Conservation (phyloP, 1,140 invertebrate species). For the Pseudomyrmex cubaensis region DNA sequence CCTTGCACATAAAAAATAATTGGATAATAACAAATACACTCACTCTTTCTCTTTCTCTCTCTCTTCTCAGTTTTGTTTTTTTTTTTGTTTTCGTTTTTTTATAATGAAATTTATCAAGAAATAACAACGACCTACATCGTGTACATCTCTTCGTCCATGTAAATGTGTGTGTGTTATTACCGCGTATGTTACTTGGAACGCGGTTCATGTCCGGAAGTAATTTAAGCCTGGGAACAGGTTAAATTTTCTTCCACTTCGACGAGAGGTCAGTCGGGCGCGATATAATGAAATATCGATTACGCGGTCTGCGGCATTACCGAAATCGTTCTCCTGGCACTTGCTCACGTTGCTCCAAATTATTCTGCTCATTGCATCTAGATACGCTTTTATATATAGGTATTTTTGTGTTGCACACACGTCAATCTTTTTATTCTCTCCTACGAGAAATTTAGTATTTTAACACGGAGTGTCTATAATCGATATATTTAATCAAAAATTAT, state of each 20-base stretch:
- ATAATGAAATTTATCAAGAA: constrained; percentile 1
- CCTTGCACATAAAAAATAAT: background rate
- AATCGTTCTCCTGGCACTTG: constrained; percentile 56
- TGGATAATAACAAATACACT: background rate
- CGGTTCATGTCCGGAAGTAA: constrained; percentile 57
- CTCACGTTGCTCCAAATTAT: constrained; percentile 54
- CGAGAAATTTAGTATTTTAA: constrained; percentile 24
- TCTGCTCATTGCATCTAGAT: constrained; percentile 22
- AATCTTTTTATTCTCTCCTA: background rate
- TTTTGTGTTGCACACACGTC: background rate
- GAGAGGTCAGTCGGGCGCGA: constrained; percentile 57
- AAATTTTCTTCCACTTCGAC: constrained; percentile 62
- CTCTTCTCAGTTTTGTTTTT: background rate
- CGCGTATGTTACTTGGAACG: constrained; percentile 36
- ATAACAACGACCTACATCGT: constrained; percentile 14
- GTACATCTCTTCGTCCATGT: constrained; percentile 28
- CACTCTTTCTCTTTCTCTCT: too few relatives aligned
- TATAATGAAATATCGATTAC: constrained; percentile 63
- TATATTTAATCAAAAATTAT: too few relatives aligned
- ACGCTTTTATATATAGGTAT: background rate
- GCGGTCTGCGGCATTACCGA: constrained; percentile 57
- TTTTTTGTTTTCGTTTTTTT: background rate
- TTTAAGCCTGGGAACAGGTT: constrained; percentile 54
- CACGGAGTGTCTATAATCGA: background rate
- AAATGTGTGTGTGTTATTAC: background rate